Evolutionary conservation across 1,140 invertebrate species (phyloP).

Genomic region (Lerema accius): DNA sequence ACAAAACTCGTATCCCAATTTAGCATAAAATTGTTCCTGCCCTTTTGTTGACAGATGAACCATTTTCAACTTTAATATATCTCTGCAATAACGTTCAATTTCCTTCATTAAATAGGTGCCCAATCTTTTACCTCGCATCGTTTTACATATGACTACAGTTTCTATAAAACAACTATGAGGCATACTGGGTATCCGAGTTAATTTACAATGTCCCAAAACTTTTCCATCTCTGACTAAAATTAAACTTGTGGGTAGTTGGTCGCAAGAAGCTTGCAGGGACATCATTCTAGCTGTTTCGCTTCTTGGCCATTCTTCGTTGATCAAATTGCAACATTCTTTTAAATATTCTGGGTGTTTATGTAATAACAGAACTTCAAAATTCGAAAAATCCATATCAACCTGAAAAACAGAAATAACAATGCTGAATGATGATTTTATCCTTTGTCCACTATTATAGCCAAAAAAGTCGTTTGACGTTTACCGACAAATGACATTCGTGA

Average conservation of each 20-base stretch:
- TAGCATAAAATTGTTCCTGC: conserved; percentile 89
- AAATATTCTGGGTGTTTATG: conserved; percentile 87
- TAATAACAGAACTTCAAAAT: conserved; percentile 84
- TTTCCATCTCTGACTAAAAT: conserved; percentile 84
- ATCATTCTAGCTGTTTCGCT: conserved; percentile 89
- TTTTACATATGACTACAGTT: conserved; percentile 89
- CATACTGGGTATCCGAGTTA: conserved; percentile 86
- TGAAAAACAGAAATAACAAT: conserved; percentile 23
- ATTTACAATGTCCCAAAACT: conserved; percentile 90
- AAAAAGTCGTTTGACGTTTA: conserved; percentile 3
- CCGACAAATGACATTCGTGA: no score
- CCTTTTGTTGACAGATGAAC: conserved; percentile 90
- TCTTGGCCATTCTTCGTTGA: conserved; percentile 92
- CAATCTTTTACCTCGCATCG: conserved; percentile 87
- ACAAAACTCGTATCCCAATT: conserved; percentile 88
- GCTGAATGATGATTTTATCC: conserved; percentile 3
- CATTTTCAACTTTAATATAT: conserved; percentile 83
- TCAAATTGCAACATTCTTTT: conserved; percentile 86
- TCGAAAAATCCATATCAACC: conserved; percentile 52
- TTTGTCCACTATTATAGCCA: not conserved
- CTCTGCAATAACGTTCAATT: conserved; percentile 87
- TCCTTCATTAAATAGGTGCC: conserved; percentile 88
- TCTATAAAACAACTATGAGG: conserved; percentile 88
- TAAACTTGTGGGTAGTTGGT: conserved; percentile 88
- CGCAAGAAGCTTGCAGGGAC: conserved; percentile 87